phyloP scores from a whole-genome alignment of 2,797 vertebrate genomes.

The Brotogeris chrysoptera region DNA sequence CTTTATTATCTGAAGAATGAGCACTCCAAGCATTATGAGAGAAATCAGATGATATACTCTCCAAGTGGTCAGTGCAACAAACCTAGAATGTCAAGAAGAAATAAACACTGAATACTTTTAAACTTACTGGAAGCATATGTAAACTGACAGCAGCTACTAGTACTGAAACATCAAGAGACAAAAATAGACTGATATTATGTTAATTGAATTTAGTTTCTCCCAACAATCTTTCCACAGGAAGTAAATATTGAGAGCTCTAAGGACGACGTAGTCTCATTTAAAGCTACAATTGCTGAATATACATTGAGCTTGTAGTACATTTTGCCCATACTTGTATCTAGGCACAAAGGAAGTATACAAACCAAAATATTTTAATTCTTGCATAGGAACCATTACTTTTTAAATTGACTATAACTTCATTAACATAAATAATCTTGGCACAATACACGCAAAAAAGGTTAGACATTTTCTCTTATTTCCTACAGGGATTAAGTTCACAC shows the following conservation, averaged over 20 bases:
- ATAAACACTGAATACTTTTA: background rate
- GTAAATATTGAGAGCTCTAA: background rate
- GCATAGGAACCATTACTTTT: background rate
- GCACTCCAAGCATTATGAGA: constrained; percentile 70
- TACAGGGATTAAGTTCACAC: background rate
- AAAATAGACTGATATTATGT: background rate
- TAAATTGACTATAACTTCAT: background rate
- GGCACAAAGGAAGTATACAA: background rate
- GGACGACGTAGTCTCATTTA: background rate
- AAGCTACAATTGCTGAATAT: background rate
- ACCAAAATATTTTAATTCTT: background rate
- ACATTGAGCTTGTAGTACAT: background rate
- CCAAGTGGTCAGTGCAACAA: constrained; percentile 78
- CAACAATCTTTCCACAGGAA: background rate
- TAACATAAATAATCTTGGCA: background rate
- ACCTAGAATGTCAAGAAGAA: constrained; percentile 63
- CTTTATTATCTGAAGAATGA: constrained; percentile 78
- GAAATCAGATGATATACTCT: constrained; percentile 80
- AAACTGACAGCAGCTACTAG: background rate
- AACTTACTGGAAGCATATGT: background rate
- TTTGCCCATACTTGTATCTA: background rate
- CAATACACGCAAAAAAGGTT: background rate
- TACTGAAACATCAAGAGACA: background rate
- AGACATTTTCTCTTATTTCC: background rate
- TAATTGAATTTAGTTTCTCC: background rate